These are phyloP conservation scores for Zosterops japonicus DNA, from an alignment of 2,113 vertebrate genomes.

Conservation along the genomic window DNA sequence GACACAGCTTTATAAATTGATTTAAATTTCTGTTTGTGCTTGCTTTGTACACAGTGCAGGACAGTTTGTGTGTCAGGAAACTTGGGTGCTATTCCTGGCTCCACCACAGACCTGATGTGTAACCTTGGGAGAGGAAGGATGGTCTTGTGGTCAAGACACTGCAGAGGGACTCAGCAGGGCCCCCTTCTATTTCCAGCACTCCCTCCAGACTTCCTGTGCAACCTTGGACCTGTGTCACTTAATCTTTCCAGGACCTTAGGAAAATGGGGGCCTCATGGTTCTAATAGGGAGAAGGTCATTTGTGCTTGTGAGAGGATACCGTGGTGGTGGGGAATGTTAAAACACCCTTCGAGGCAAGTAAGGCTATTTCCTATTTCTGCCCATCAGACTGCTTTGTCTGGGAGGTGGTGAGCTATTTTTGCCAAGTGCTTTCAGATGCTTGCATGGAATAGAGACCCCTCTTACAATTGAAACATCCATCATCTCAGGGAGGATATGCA, in stretches of 20 bases:
- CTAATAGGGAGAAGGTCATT: constrained; percentile 22
- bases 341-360: background rate
- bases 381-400: constrained; percentile 1
- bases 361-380: constrained; percentile 33
- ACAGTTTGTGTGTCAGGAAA: constrained; percentile 27
- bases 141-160: constrained; percentile 21
- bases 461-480: constrained; percentile 56
- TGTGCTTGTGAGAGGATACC: background rate
- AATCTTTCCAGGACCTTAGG: constrained; percentile 47
- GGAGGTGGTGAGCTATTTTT: constrained; percentile 8
- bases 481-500: background rate
- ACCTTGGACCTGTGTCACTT: constrained; percentile 61
- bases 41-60: background rate
- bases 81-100: constrained; percentile 56
- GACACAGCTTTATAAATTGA: background rate
- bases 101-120: background rate
- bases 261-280: constrained; percentile 37
- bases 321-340: background rate
- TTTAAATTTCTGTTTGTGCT: background rate
- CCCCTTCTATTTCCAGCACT: constrained; percentile 57
- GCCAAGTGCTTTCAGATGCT: background rate
- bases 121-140: constrained; percentile 64
- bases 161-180: background rate
- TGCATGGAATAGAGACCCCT: background rate
- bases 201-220: constrained; percentile 63